phyloP scores from a whole-genome alignment of 2,888 invertebrate genomes.

The Unio delphinus region DNA sequence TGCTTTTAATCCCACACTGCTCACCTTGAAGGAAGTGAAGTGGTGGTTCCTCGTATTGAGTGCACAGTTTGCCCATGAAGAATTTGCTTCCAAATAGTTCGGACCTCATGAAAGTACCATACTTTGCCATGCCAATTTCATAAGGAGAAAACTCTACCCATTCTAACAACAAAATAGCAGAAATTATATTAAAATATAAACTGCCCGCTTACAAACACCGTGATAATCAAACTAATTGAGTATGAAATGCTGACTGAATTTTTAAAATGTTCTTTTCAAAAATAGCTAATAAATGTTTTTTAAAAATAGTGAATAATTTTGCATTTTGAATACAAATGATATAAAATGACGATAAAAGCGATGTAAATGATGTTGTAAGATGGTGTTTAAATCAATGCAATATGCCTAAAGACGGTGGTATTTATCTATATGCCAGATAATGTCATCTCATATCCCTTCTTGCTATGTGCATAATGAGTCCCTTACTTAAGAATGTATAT shows the following conservation, averaged over 20 bases:
- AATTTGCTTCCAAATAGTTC: constrained; percentile 71
- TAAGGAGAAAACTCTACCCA: constrained; percentile 74
- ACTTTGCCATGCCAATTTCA: constrained; percentile 73
- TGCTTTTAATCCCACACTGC: not conserved
- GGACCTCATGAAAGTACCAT: constrained; percentile 72
- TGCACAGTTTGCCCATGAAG: constrained; percentile 69
- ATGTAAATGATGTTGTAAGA: too few relatives aligned
- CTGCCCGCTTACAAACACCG: not conserved
- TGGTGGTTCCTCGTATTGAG: constrained; percentile 70
- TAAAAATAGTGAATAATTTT: not conserved
- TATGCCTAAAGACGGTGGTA: too few relatives aligned
- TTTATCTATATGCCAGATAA: too few relatives aligned
- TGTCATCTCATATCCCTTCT: too few relatives aligned
- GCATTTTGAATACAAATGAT: not conserved
- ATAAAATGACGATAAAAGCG: too few relatives aligned
- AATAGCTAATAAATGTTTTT: not conserved
- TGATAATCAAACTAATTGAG: not conserved
- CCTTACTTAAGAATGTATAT: too few relatives aligned
- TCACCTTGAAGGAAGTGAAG: constrained; percentile 72
- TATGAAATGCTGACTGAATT: not conserved
- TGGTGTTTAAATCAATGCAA: too few relatives aligned
- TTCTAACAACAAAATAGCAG: constrained; percentile 58
- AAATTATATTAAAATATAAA: not conserved
- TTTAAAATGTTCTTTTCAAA: not conserved
- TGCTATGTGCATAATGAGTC: too few relatives aligned